phyloP scores from a whole-genome alignment of 2,888 invertebrate genomes.

The Quadroppia sp. region DNA sequence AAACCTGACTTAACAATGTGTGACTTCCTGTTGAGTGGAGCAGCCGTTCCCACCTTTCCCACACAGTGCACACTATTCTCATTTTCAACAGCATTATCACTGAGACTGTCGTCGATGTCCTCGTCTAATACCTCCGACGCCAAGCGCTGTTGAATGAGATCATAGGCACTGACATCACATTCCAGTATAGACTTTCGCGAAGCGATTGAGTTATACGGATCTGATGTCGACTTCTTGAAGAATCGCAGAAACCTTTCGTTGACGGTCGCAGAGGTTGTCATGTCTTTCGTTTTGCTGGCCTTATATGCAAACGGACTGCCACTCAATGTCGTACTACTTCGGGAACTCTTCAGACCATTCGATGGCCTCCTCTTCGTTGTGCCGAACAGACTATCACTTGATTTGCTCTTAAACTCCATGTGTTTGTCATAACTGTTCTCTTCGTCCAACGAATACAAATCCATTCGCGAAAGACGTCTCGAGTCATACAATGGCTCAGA shows the following conservation, averaged over 20 bases:
- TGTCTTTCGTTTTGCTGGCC: neutral
- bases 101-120: constrained; percentile 23
- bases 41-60: neutral
- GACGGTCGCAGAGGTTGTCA: constrained; percentile 7
- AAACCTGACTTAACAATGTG: neutral
- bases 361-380: neutral
- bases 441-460: constrained; percentile 14
- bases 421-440: neutral
- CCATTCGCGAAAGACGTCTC: constrained; percentile 27
- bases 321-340: constrained; percentile 19
- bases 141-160: constrained; percentile 25
- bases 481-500: constrained; percentile 18
- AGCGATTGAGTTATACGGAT: constrained; percentile 24
- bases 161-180: constrained; percentile 47
- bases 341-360: constrained; percentile 8
- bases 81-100: constrained; percentile 13
- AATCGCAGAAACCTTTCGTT: constrained; percentile 21
- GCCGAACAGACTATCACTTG: neutral
- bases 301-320: neutral
- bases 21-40: constrained; percentile 22
- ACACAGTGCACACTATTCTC: neutral
- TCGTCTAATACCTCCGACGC: neutral
- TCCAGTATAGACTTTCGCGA: constrained; percentile 47
- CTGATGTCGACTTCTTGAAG: constrained; percentile 15
- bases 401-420: constrained; percentile 17